Conservation (phyloP, 2,888 invertebrate species). For the Dynastes tityus region DNA sequence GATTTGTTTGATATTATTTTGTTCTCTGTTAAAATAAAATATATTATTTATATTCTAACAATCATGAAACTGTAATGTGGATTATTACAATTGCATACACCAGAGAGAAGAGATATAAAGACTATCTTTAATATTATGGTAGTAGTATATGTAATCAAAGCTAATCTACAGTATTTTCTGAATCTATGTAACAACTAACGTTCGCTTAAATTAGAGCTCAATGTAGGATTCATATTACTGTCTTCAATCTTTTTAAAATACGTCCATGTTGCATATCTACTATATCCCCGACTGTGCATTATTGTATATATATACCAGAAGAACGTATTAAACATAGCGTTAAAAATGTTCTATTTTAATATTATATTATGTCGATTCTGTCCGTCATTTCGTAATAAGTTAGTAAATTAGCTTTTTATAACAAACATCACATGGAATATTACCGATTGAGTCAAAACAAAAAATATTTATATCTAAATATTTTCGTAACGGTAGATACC, state of each 20-base stretch:
- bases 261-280: slow-evolving; percentile 65
- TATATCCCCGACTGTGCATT: slow-evolving; percentile 58
- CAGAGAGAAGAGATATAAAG: too few relatives aligned
- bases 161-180: slow-evolving; percentile 13
- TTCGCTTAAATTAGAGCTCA: slow-evolving; percentile 39
- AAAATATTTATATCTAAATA: slow-evolving; percentile 3
- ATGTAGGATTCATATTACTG: slow-evolving; percentile 47
- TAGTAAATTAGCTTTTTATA: slow-evolving; percentile 54
- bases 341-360: slow-evolving; percentile 49
- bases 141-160: not conserved
- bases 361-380: slow-evolving; percentile 52
- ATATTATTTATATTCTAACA: too few relatives aligned
- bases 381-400: slow-evolving; percentile 52
- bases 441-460: slow-evolving; percentile 17
- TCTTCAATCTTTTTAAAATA: slow-evolving; percentile 58
- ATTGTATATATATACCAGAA: slow-evolving; percentile 50
- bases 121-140: too few relatives aligned
- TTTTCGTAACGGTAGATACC: not conserved
- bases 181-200: slow-evolving; percentile 34
- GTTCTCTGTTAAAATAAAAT: too few relatives aligned
- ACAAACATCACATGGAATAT: slow-evolving; percentile 32
- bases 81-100: too few relatives aligned
- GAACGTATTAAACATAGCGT: slow-evolving; percentile 17
- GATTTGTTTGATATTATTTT: not conserved
- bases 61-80: too few relatives aligned